Evolutionary conservation across 1,140 invertebrate species (phyloP).

Genomic region (Chelonus insularis): DNA sequence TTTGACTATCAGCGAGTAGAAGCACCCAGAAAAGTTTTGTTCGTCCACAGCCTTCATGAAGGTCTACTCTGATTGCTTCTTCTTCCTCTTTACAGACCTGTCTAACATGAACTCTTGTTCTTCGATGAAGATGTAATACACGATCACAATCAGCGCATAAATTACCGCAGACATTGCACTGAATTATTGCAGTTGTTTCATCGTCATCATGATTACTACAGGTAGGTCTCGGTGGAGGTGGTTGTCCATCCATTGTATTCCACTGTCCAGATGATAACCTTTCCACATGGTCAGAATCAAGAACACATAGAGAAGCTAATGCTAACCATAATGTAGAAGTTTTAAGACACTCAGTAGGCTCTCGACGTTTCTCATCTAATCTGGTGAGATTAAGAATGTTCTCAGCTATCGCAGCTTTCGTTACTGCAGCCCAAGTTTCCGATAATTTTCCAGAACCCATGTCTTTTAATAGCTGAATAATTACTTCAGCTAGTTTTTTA

Average conservation of each 20-base stretch:
- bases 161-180: conserved; percentile 88
- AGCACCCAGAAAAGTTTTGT: conserved; percentile 95
- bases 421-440: conserved; percentile 82
- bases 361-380: conserved; percentile 74
- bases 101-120: conserved; percentile 82
- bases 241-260: conserved; percentile 64
- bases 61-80: conserved; percentile 89
- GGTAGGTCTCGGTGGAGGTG: conserved; percentile 69
- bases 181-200: conserved; percentile 89
- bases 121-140: conserved; percentile 88
- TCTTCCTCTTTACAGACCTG: conserved; percentile 96
- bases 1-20: conserved; percentile 87
- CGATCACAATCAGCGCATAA: conserved; percentile 95
- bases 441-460: conserved; percentile 88
- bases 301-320: conserved; percentile 88
- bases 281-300: conserved; percentile 90
- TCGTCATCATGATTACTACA: conserved; percentile 98
- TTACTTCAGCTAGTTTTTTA: conserved; percentile 82
- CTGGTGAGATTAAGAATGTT: conserved; percentile 85
- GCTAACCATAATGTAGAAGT: conserved; percentile 90
- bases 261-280: conserved; percentile 74
- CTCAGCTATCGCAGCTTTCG: conserved; percentile 89
- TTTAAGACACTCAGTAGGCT: conserved; percentile 75
- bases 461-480: conserved; percentile 86
- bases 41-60: conserved; percentile 94